Percentiles rank a stretch among this genome's conserved stretches.
Conservation (phyloP, 2,888 invertebrate genomes). For the Agapetus fuscipes region DNA sequence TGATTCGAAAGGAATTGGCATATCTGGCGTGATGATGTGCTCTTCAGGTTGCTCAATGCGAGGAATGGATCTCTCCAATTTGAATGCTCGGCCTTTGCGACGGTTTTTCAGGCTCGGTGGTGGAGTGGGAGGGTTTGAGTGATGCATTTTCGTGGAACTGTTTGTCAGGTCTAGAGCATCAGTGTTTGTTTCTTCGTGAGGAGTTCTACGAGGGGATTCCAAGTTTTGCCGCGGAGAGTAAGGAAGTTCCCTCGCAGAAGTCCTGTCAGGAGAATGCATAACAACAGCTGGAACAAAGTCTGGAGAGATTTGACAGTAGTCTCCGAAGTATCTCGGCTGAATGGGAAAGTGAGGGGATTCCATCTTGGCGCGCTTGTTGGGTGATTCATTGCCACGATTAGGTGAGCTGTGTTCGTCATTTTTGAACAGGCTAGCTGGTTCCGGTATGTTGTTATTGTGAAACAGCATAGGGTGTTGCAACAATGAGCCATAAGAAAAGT, state of each 20-base stretch:
- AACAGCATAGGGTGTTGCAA: conserved; percentile 41
- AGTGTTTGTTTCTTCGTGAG: conserved; percentile 26
- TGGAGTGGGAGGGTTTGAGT: conserved; percentile 31
- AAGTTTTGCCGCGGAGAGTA: conserved; percentile 7
- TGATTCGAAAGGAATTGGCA: conserved; percentile 7
- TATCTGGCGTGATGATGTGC: conserved; percentile 27
- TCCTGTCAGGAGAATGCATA: conserved; percentile 7
- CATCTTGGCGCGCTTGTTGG: conserved; percentile 4
- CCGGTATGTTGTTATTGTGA: conserved; percentile 37
- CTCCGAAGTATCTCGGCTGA: conserved; percentile 32
- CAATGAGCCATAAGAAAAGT: conserved; percentile 39
- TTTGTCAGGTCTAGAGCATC: conserved; percentile 52
- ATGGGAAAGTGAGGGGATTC: conserved; percentile 22
- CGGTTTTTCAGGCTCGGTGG: conserved; percentile 50
- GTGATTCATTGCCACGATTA: conserved; percentile 22
- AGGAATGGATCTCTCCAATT: conserved; percentile 55
- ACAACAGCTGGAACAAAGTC: conserved; percentile 15
- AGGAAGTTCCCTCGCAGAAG: conserved; percentile 7
- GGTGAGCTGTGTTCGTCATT: conserved; percentile 25
- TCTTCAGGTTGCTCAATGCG: conserved; percentile 38
- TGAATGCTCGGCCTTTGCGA: conserved; percentile 80
- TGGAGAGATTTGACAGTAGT: conserved; percentile 27
- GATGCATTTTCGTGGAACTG: conserved; percentile 34
- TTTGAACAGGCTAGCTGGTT: conserved; percentile 29
- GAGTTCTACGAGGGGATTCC: conserved; percentile 2